Evolutionary conservation across 2,113 vertebrate genomes (phyloP).

Genomic region (Dermatemys mawii): DNA sequence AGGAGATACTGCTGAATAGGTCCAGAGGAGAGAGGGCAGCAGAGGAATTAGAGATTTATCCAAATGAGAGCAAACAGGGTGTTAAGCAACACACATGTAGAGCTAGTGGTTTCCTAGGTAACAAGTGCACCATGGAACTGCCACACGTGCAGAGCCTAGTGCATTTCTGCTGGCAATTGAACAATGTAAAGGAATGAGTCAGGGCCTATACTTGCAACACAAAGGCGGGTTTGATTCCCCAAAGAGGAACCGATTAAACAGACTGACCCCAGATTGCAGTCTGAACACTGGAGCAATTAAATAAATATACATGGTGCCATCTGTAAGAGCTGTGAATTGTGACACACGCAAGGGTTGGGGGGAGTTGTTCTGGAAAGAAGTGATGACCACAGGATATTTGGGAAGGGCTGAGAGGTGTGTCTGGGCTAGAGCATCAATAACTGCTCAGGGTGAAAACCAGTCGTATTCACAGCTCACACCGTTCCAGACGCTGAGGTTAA

Average conservation of each 20-base stretch:
- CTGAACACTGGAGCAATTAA: not conserved
- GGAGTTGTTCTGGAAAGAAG: not conserved
- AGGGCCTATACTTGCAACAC: not conserved
- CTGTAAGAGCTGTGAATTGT: not conserved
- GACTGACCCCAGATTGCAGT: not conserved
- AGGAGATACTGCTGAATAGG: constrained; percentile 24
- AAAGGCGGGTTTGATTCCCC: not conserved
- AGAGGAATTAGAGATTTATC: constrained; percentile 71
- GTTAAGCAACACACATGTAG: constrained; percentile 76
- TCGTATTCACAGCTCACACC: not conserved
- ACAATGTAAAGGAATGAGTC: constrained; percentile 5
- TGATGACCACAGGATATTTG: not conserved
- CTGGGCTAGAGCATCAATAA: not conserved
- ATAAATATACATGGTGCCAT: not conserved
- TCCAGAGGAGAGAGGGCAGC: constrained; percentile 54
- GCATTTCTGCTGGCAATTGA: not conserved
- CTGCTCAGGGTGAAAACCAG: not conserved
- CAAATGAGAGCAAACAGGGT: constrained; percentile 71
- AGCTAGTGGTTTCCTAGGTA: constrained; percentile 74
- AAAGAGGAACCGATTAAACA: not conserved
- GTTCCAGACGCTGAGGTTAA: not conserved
- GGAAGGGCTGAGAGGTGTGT: not conserved
- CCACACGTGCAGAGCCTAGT: constrained; percentile 48
- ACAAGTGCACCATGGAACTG: constrained; percentile 59
- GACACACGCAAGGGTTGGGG: not conserved